Base-by-base conservation (phyloP, 2,113 vertebrate species). In the Psophia crepitans region DNA sequence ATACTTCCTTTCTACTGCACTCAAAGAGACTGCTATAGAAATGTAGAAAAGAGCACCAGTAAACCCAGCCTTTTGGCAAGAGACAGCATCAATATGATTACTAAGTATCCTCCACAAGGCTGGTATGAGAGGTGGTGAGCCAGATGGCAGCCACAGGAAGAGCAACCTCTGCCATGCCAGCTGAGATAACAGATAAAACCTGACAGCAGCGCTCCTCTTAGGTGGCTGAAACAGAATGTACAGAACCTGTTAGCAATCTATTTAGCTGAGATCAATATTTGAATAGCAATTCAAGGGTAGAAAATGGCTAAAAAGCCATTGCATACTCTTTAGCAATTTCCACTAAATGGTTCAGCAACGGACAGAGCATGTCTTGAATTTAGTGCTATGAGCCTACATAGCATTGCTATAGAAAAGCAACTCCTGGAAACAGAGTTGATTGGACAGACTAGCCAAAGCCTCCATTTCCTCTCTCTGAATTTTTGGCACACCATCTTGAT, bases 161-260 rank as follows among this genome's bases (percentile, higher is more conserved):
- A 91, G 76, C 81, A 95, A 44, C 68, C 88, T 94, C 92, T 96
- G 84, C 94, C 89, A 92, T 14, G 68, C 65, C 92, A 95, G 74
- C 92, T 96, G 95, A 96, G 91, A 76, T 65, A 95, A 96, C 91
- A 96, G 92, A 97, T 79, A 97, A 92, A 96, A 92, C 65, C 91
- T 93, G 91, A 96, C 94, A 96, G 93, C 89, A 96, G 58, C 11
- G 22, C 43, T 82, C 89, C 71, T 88, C 91, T 84, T 93, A 93
- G 93, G 78, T 77, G 61, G 75, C 74, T 85, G 76, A 95, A 87
- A 95, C 79, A 88, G 89, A 95, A 86, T 56, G 83, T 79, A 93
- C 90, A 89, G 86, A 96, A 95, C 87, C 87, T 84, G 90, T 95
- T 80, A 97, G 87, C 96, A 89, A 95, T 92, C 89, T 96, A 75